Evolutionary conservation across 1,140 invertebrate species (phyloP).

Genomic region (Rhagoletis zephyria): DNA sequence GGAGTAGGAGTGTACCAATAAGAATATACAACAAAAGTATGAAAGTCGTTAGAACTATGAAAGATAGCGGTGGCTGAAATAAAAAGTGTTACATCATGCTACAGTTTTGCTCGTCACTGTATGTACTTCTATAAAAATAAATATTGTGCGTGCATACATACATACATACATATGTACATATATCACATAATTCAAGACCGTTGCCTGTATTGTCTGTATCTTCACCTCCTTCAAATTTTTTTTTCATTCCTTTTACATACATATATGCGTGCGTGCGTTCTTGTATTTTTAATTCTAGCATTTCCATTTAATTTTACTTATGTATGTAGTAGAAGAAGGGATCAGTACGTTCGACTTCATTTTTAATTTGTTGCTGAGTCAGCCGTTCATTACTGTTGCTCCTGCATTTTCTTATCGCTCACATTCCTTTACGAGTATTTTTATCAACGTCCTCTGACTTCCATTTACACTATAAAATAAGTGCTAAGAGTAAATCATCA

Average conservation of each 20-base stretch:
- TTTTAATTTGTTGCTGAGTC: conserved; percentile 11
- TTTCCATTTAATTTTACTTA: conserved; percentile 11
- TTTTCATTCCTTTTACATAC: background rate
- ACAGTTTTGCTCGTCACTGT: too few relatives aligned
- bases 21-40: too few relatives aligned
- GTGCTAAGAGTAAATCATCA: background rate
- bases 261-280: background rate
- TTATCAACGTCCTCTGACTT: background rate
- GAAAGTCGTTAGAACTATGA: too few relatives aligned
- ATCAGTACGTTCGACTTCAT: conserved; percentile 5
- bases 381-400: background rate
- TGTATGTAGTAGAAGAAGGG: background rate
- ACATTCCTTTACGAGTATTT: background rate
- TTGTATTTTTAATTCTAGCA: background rate
- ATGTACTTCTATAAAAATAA: too few relatives aligned
- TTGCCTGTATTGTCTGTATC: background rate
- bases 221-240: conserved; percentile 1
- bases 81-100: too few relatives aligned
- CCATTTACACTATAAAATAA: background rate
- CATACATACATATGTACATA: background rate
- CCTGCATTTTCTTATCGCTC: background rate
- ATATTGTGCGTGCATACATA: background rate
- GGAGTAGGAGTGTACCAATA: too few relatives aligned
- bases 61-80: too few relatives aligned
- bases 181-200: background rate